A percentile compares a stretch with the other conserved stretches of the same genome.
phyloP scores from a whole-genome alignment of 2,888 invertebrate genomes.

The Argyresthia goedartella region DNA sequence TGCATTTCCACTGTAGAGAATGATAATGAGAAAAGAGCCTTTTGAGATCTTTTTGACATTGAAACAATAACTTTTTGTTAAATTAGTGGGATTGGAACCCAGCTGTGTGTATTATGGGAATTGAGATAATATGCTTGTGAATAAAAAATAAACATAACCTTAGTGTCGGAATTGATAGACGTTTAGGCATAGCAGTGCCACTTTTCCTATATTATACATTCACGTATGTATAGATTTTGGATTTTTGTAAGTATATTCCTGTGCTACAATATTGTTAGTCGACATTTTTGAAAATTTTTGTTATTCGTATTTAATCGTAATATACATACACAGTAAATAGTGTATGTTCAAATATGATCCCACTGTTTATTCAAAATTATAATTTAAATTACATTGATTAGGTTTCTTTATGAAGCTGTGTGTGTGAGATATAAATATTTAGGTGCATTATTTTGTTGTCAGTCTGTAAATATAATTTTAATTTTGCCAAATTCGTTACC shows the following conservation, averaged over 20 bases:
- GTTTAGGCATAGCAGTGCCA: neutral
- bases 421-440: neutral
- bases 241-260: neutral
- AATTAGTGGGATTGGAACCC: no score
- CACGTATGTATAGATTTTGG: neutral
- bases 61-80: no score
- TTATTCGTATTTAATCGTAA: neutral
- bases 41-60: no score
- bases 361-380: neutral
- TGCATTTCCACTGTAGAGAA: neutral
- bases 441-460: neutral
- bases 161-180: neutral
- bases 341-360: neutral
- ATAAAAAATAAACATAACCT: neutral
- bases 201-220: neutral
- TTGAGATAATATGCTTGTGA: neutral
- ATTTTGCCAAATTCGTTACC: constrained; percentile 50
- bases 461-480: constrained; percentile 53
- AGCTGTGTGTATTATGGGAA: neutral
- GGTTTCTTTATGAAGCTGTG: neutral
- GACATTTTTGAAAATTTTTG: neutral
- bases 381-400: neutral
- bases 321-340: neutral
- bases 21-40: neutral
- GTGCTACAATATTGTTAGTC: neutral